phyloP scores from a whole-genome alignment of 2,888 invertebrate genomes.

The Leptura quadrifasciata region DNA sequence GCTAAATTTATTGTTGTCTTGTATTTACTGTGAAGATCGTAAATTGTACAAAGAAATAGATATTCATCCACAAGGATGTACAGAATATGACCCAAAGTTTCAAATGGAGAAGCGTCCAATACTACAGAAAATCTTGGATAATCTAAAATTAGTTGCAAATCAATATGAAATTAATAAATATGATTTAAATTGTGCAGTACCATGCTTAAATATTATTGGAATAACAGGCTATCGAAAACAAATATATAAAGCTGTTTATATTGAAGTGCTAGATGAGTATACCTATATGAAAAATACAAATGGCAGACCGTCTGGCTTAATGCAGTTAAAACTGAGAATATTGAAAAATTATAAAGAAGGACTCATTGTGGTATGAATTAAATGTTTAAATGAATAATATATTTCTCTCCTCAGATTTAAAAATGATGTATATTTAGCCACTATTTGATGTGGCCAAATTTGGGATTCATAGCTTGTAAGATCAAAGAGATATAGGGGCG shows the following conservation, averaged over 20 bases:
- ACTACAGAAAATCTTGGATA: slow-evolving; percentile 63
- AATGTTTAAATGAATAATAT: not conserved
- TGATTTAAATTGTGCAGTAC: slow-evolving; percentile 66
- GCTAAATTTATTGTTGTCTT: slow-evolving; percentile 70
- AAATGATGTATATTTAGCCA: too few species aligned
- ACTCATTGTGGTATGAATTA: slow-evolving; percentile 69
- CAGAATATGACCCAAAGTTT: slow-evolving; percentile 57
- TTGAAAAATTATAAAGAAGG: slow-evolving; percentile 69
- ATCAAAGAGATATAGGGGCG: too few species aligned
- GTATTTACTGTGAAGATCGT: slow-evolving; percentile 70
- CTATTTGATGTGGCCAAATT: too few species aligned
- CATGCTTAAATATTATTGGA: slow-evolving; percentile 70
- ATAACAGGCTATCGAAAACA: slow-evolving; percentile 69
- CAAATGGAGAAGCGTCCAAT: slow-evolving; percentile 67
- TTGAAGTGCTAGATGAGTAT: slow-evolving; percentile 73
- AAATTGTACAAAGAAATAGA: slow-evolving; percentile 65
- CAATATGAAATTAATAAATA: slow-evolving; percentile 63
- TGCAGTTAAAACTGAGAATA: slow-evolving; percentile 73
- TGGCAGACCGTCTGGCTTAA: slow-evolving; percentile 69
- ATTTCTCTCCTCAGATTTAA: too few species aligned
- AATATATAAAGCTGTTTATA: slow-evolving; percentile 68
- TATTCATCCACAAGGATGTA: slow-evolving; percentile 52
- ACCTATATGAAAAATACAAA: slow-evolving; percentile 70
- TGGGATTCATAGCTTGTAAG: too few species aligned
- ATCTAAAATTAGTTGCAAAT: slow-evolving; percentile 59